Evolutionary conservation across 2,113 vertebrate genomes (phyloP).

Genomic region (Argyrosomus japonicus): DNA sequence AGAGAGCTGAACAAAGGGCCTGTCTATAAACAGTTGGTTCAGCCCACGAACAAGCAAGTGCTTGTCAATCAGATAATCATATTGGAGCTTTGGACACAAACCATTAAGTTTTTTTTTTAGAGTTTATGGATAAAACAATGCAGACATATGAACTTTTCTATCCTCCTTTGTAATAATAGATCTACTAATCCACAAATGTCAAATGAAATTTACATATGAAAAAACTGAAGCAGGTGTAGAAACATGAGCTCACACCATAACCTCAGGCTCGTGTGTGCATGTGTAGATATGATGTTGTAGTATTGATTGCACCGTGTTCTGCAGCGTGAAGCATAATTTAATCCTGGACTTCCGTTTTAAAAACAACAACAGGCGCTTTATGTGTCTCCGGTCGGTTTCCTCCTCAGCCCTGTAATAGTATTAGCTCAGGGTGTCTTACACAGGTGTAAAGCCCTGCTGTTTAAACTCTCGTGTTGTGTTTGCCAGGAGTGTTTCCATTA

Average conservation of each 20-base stretch:
- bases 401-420: conserved; percentile 64
- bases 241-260: background rate
- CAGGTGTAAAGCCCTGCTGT: conserved; percentile 56
- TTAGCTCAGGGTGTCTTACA: conserved; percentile 52
- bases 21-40: background rate
- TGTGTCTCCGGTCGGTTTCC: conserved; percentile 39
- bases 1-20: too few species aligned
- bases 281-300: background rate
- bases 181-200: background rate
- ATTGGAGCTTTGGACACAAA: too few species aligned
- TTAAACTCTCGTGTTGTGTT: conserved; percentile 34
- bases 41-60: background rate
- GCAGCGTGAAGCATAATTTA: conserved; percentile 27
- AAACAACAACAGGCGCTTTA: conserved; percentile 37
- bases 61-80: too few species aligned
- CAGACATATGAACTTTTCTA: background rate
- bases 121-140: background rate
- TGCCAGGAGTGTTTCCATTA: conserved; percentile 42
- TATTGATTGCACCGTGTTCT: conserved; percentile 35
- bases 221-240: background rate
- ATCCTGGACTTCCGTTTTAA: conserved; percentile 48
- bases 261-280: background rate
- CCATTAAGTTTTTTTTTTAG: too few species aligned
- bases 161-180: background rate
- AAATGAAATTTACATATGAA: background rate